Percentiles rank a stretch among this genome's conserved stretches.
Conservation (phyloP, 2,113 vertebrate species). For the Rhegmatorhina hoffmannsi region DNA sequence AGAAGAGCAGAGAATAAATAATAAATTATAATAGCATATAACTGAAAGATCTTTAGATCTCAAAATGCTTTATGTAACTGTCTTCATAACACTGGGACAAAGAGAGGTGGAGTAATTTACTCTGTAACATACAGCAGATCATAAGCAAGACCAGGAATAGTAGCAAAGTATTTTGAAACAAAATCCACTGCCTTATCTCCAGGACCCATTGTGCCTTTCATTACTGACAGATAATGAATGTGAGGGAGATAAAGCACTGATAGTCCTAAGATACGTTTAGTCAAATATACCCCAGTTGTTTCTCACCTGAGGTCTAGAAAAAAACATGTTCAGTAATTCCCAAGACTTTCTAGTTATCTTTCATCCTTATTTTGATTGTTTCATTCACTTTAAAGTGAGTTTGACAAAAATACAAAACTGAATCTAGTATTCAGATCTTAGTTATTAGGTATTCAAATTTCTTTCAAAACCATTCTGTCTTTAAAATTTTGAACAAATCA, state of each 20-base stretch:
- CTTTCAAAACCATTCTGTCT: neutral
- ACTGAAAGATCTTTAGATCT: conserved; percentile 10
- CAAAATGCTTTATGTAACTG: neutral
- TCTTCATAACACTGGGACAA: neutral
- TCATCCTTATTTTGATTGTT: neutral
- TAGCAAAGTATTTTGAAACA: neutral
- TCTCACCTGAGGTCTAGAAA: neutral
- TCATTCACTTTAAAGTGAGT: neutral
- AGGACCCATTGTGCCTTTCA: neutral
- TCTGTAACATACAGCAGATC: neutral
- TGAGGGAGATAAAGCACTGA: neutral
- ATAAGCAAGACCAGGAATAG: neutral
- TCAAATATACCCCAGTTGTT: neutral
- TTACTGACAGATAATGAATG: neutral
- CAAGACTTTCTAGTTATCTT: neutral
- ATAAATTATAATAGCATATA: conserved; percentile 15
- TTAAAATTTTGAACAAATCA: neutral
- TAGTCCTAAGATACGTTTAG: neutral
- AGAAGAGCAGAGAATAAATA: conserved; percentile 24
- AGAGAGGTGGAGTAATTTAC: neutral
- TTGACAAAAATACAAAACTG: neutral
- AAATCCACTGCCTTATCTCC: neutral
- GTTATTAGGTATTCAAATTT: neutral
- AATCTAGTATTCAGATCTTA: neutral
- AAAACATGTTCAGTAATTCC: neutral